Percentiles rank a stretch among this genome's conserved stretches.
phyloP scores from a whole-genome alignment of 2,113 vertebrate genomes.

The Gasterosteus nipponicus region DNA sequence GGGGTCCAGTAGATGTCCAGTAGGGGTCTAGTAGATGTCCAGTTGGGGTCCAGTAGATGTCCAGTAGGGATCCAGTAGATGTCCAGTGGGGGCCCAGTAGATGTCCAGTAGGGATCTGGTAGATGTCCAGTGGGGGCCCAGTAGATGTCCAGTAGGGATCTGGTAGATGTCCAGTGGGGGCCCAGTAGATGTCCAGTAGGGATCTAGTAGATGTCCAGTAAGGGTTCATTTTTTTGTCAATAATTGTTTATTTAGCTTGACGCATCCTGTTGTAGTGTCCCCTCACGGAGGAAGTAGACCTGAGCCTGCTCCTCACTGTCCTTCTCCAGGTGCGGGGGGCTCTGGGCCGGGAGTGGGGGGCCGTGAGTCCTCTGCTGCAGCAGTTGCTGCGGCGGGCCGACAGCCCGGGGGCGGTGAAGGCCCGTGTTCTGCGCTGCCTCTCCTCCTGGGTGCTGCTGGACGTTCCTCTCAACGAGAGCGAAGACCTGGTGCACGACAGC shows the following conservation, averaged over 20 bases:
- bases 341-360: constrained; percentile 90
- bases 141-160: too few relatives aligned
- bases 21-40: too few relatives aligned
- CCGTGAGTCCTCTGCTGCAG: constrained; percentile 93
- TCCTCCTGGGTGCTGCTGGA: constrained; percentile 98
- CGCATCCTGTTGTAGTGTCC: neutral
- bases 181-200: too few relatives aligned
- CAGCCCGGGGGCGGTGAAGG: constrained; percentile 94
- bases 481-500: constrained; percentile 92
- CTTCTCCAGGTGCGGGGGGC: constrained; percentile 86
- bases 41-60: too few relatives aligned
- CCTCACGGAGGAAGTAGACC: too few relatives aligned
- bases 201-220: too few relatives aligned
- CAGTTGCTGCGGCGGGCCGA: constrained; percentile 93
- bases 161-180: too few relatives aligned
- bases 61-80: too few relatives aligned
- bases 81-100: too few relatives aligned
- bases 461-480: constrained; percentile 93
- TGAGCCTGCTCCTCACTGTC: neutral
- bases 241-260: neutral
- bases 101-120: too few relatives aligned
- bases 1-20: too few relatives aligned
- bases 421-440: constrained; percentile 97
- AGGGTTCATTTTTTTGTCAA: neutral
- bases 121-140: too few relatives aligned